phyloP scores from a whole-genome alignment of 2,113 vertebrate genomes.

The Potamarius usumacintae region DNA sequence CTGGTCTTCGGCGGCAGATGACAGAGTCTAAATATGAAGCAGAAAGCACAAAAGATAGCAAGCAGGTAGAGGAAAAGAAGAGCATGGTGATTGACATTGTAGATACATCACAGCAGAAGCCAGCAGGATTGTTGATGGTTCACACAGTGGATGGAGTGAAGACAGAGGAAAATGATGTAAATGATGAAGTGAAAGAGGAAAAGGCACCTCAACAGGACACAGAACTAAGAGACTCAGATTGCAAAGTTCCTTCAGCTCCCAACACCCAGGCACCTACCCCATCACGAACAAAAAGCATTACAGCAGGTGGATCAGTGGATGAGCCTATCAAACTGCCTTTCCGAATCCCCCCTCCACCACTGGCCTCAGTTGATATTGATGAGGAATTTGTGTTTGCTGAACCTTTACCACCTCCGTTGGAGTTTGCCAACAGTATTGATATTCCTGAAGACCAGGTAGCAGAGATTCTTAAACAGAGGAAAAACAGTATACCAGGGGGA shows the following conservation, averaged over 20 bases:
- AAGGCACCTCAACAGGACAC: constrained; percentile 63
- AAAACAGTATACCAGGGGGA: constrained; percentile 67
- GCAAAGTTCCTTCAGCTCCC: constrained; percentile 57
- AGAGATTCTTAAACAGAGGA: constrained; percentile 81
- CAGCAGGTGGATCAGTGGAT: constrained; percentile 81
- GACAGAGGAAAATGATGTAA: constrained; percentile 59
- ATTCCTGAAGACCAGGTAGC: constrained; percentile 87
- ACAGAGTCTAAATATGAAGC: constrained; percentile 86
- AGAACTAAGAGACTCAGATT: constrained; percentile 73
- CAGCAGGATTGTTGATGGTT: constrained; percentile 91
- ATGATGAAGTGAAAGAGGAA: constrained; percentile 69
- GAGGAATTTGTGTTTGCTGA: constrained; percentile 94
- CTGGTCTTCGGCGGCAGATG: constrained; percentile 81
- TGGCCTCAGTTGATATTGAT: constrained; percentile 91
- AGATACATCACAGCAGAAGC: constrained; percentile 83
- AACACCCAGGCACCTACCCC: constrained; percentile 66
- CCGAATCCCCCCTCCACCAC: constrained; percentile 89
- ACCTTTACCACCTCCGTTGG: constrained; percentile 92
- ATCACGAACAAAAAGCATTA: constrained; percentile 78
- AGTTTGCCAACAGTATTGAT: constrained; percentile 98
- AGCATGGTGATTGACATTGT: constrained; percentile 78
- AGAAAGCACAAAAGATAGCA: constrained; percentile 74
- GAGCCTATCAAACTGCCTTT: constrained; percentile 89
- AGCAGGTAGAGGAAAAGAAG: constrained; percentile 78
- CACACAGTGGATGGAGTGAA: constrained; percentile 76